Evolutionary conservation across 1,140 invertebrate species (phyloP), one percentile per base, ranked within the genome.

Genomic region (Aphidius ervi): DNA sequence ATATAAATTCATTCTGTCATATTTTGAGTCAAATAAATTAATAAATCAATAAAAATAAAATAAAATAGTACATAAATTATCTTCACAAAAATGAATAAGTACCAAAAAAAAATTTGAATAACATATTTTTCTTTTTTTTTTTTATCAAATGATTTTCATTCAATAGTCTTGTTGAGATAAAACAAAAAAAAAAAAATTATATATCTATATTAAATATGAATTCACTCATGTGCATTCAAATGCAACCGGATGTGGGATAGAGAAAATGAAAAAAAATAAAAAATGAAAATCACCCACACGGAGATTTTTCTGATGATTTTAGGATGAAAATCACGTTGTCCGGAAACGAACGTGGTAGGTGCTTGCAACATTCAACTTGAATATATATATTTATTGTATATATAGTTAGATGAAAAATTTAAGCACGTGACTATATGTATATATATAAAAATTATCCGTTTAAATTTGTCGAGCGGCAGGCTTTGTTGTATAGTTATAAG

Each of bases 251-350:
- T 45, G 43, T 45, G 47, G 20, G 7, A 53, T 53, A 9, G 6
- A 41, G 10, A 53, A 56, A 56, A 39, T 9, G 16, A 46, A 37
- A 57, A 50, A 58, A 58, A 41, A 58, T 9, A 58, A 58, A 39
- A 41, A 16, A 31, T 40, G 31, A 49, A 23, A 52, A 31, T 31
- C 49, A n/a, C 16, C 43, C 16, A 9, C 6, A 1, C 9, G 20
- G 20, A 48, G 41, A 16, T 20, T 58, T 54, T 52, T 46, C 41
- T 48, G 57, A 16, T 53, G 49, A 53, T 53, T 59, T 53, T 59
- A 48, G 49, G 31, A 59, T 53, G 58, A 54, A 59, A 59, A 59
- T 59, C 58, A 59, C 58, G 58, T 59, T 49, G 49, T 31, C 43
- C 58, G 58, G 58, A 59, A 59, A 40, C 23, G 58, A 47, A 54